phyloP scores from a whole-genome alignment of 2,113 vertebrate genomes.

The Phylloscopus trochilus region DNA sequence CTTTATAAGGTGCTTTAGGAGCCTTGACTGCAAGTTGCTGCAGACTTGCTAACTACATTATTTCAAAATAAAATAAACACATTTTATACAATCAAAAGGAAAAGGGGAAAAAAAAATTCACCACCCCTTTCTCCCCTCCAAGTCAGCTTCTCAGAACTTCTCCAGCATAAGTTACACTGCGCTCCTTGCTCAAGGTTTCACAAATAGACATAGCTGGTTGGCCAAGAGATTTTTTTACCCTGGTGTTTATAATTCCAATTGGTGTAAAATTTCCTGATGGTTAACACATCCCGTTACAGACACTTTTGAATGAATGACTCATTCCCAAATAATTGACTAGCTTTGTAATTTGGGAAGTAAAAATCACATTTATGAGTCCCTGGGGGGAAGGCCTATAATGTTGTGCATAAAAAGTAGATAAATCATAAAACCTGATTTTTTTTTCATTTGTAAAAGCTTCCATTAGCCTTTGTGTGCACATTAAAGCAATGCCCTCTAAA shows the following conservation, averaged over 20 bases:
- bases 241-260: constrained; percentile 85
- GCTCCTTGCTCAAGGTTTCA: constrained; percentile 5
- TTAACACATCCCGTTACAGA: constrained; percentile 78
- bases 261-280: constrained; percentile 81
- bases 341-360: constrained; percentile 81
- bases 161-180: neutral
- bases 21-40: constrained; percentile 23
- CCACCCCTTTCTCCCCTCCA: neutral
- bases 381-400: constrained; percentile 67
- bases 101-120: neutral
- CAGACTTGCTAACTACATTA: constrained; percentile 48
- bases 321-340: constrained; percentile 77
- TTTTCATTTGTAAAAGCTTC: constrained; percentile 75
- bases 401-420: constrained; percentile 78
- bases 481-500: constrained; percentile 59
- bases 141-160: neutral
- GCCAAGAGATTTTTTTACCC: constrained; percentile 58
- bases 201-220: constrained; percentile 40
- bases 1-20: constrained; percentile 56
- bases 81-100: constrained; percentile 22
- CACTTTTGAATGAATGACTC: constrained; percentile 79
- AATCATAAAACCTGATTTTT: constrained; percentile 74
- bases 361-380: constrained; percentile 80
- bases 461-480: constrained; percentile 69
- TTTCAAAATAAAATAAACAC: constrained; percentile 55